Base-by-base conservation (phyloP, 2,113 vertebrate species). In the Sarotherodon lohbergeri region DNA sequence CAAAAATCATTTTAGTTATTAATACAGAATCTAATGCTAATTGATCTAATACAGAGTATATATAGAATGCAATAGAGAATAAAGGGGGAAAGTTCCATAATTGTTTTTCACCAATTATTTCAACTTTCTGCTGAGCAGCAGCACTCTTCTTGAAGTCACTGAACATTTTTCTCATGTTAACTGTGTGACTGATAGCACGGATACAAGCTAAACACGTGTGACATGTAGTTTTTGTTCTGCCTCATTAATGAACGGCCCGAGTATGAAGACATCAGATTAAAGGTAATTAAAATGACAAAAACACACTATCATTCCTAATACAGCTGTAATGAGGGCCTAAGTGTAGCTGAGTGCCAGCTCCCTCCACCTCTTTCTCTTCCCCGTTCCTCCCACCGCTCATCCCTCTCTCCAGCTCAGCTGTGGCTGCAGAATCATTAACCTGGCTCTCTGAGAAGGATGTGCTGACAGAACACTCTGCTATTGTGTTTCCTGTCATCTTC, bases 401-500 rank as follows among this genome's bases (percentile, higher is more conserved):
- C 92, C 90, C 89, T 89, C 91, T 90, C 84, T 91, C 68, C 88
- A 6, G 92, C 91, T 95, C 93, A 92, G 91, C 90, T 92, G 86
- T 89, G 93, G 84, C 81, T 90, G 63, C 91, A 85, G 92, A 95
- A 96, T 96, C 95, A 96, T 96, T 96, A 96, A 96, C 95, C 94
- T 93, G 93, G 93, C 85, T 82, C 89, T 89, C 91, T 91, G 91
- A 94, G 93, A 71, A 90, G 92, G 94, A 94, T 93, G 85, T 94
- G 95, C 95, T 95, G 95, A 95, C 94, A 85, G 90, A 95, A 95
- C 94, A 96, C 93, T 93, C 91, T 89, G 93, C 94, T 80, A 92
- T 96, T 96, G 95, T 96, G 92, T 56, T 91, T 94, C 93, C 92
- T 95, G 95, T 96, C 95, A 95, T 95, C 94, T 95, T 93, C 95